A percentile compares a stretch with the other conserved stretches of the same genome.
Evolutionary conservation across 2,888 invertebrate species (phyloP).

Genomic region (Tortrix viridana): DNA sequence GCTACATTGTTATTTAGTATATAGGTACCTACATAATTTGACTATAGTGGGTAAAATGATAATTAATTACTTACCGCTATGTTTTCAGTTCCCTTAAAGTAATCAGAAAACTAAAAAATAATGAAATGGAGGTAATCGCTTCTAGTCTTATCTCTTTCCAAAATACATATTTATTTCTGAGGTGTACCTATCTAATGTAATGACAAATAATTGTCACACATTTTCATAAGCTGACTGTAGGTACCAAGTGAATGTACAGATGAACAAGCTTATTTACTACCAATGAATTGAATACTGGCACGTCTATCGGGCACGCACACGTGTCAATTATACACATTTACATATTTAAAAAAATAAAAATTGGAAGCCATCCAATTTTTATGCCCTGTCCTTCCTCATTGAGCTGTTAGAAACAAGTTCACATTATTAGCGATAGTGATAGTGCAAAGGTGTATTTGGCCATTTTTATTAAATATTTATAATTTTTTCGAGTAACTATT

Average conservation of each 20-base stretch:
- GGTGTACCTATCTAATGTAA: too few relatives aligned
- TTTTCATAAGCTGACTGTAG: slow-evolving; percentile 10
- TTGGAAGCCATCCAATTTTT: slow-evolving; percentile 78
- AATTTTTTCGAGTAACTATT: slow-evolving; percentile 21
- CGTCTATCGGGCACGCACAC: slow-evolving; percentile 60
- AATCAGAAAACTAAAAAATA: neutral
- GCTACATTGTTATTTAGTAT: too few relatives aligned
- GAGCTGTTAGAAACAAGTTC: slow-evolving; percentile 42
- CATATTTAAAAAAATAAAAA: slow-evolving; percentile 77
- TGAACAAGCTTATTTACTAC: slow-evolving; percentile 19
- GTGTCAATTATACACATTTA: slow-evolving; percentile 67
- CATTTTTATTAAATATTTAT: slow-evolving; percentile 8
- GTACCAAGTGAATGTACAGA: slow-evolving; percentile 7
- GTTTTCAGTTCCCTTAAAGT: neutral
- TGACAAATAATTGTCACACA: too few relatives aligned
- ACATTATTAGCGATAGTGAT: slow-evolving; percentile 21
- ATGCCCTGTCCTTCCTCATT: slow-evolving; percentile 65
- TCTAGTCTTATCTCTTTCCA: too few relatives aligned
- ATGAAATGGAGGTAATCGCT: slow-evolving; percentile 2
- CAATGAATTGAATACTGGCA: slow-evolving; percentile 44
- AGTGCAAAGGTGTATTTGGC: slow-evolving; percentile 31
- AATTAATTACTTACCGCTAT: too few relatives aligned
- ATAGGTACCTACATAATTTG: too few relatives aligned
- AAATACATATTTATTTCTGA: too few relatives aligned
- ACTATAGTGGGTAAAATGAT: neutral